Evolutionary conservation across 2,113 vertebrate species (phyloP).

Genomic region (Apus apus): DNA sequence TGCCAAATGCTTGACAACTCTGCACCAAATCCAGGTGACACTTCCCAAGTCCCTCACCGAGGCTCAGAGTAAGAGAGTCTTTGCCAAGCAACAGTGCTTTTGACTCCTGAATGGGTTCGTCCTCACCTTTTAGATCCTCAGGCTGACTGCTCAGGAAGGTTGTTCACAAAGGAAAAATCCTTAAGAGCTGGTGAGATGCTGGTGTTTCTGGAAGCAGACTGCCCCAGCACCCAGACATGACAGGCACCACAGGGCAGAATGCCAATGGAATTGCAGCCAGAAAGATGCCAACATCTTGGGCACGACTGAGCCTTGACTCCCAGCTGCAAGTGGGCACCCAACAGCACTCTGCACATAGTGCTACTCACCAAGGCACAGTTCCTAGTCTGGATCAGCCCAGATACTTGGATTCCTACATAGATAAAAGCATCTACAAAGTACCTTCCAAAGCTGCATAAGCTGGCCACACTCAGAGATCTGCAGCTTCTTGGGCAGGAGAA

Average conservation of each 20-base stretch:
- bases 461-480: background rate
- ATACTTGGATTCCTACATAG: background rate
- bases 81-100: background rate
- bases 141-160: background rate
- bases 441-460: background rate
- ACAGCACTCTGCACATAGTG: background rate
- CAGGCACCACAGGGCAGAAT: background rate
- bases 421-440: background rate
- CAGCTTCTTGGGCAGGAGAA: background rate
- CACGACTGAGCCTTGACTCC: background rate
- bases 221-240: background rate
- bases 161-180: background rate
- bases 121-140: background rate
- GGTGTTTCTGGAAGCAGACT: background rate
- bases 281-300: background rate
- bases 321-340: background rate
- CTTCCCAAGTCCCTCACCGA: background rate
- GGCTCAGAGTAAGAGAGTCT: rapidly evolving
- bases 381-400: background rate
- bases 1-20: background rate
- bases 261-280: background rate
- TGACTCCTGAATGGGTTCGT: background rate
- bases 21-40: background rate
- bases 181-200: background rate
- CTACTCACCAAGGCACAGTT: background rate